Evolutionary conservation across 2,113 vertebrate genomes (phyloP).

Genomic region (Tylochromis polylepis): DNA sequence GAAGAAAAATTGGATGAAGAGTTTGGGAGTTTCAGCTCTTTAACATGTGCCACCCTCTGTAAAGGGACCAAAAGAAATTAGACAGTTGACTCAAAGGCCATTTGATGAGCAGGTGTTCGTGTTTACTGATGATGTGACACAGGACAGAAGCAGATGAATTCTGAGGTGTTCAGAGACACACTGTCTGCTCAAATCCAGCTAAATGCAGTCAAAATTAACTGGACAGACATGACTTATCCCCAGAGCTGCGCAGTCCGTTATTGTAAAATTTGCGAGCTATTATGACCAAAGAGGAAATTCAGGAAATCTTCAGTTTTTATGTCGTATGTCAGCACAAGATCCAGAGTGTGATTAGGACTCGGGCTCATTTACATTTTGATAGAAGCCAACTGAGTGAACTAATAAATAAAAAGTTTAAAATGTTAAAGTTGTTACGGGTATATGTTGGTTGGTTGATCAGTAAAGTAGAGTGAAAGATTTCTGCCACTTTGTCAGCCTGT

Average conservation of each 20-base stretch:
- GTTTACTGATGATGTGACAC: not conserved
- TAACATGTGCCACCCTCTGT: no score
- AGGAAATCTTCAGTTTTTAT: not conserved
- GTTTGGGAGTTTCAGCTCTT: no score
- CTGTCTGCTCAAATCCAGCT: not conserved
- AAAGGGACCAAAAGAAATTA: no score
- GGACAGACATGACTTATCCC: not conserved
- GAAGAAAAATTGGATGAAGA: no score
- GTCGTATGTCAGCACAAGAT: accelerated
- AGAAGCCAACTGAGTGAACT: not conserved
- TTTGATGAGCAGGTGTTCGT: no score
- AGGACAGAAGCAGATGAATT: accelerated
- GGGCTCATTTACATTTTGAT: not conserved
- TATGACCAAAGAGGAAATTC: not conserved
- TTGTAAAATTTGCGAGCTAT: not conserved
- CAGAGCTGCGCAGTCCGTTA: not conserved
- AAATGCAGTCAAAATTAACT: not conserved
- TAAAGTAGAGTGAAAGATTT: not conserved
- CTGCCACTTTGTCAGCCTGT: not conserved
- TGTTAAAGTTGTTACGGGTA: not conserved
- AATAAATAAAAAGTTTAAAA: not conserved
- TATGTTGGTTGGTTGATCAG: not conserved
- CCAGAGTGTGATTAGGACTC: not conserved
- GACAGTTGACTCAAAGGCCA: no score
- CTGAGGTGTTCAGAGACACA: not conserved